A percentile compares a stretch with the other conserved stretches of the same genome.
Evolutionary conservation across 92 coral and sea anemone genomes (phyloP).

Genomic region (Desmophyllum pertusum): DNA sequence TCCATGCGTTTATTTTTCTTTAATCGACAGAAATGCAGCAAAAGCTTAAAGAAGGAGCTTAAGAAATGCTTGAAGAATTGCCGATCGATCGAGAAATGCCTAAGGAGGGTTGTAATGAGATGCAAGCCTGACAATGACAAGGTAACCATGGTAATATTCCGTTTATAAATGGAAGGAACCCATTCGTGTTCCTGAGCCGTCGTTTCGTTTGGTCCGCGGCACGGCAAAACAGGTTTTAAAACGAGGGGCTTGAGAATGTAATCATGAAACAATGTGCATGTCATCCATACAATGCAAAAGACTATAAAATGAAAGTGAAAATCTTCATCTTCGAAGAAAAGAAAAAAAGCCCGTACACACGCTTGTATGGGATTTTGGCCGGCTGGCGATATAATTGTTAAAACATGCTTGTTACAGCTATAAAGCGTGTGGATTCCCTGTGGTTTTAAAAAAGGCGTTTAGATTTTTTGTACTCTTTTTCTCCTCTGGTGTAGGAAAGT

Average conservation of each 20-base stretch:
- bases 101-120: not conserved
- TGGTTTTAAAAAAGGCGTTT: not conserved
- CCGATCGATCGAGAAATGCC: not conserved
- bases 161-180: not conserved
- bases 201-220: not conserved
- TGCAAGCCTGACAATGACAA: not conserved
- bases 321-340: too few relatives aligned
- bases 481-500: not conserved
- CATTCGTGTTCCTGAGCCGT: not conserved
- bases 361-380: too few relatives aligned
- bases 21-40: not conserved
- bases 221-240: not conserved
- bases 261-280: too few relatives aligned
- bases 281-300: not conserved
- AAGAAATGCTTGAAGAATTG: not conserved
- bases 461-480: not conserved
- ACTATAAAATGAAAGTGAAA: not conserved
- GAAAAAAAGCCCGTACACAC: too few relatives aligned
- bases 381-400: too few relatives aligned
- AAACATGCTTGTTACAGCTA: not conserved
- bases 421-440: not conserved
- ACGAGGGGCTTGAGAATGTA: not conserved
- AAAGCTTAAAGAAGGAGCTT: not conserved
- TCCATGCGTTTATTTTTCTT: not conserved
- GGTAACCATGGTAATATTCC: conserved; percentile 10